Conservation (phyloP, 2,797 vertebrate genomes). For the Podarcis lilfordi region DNA sequence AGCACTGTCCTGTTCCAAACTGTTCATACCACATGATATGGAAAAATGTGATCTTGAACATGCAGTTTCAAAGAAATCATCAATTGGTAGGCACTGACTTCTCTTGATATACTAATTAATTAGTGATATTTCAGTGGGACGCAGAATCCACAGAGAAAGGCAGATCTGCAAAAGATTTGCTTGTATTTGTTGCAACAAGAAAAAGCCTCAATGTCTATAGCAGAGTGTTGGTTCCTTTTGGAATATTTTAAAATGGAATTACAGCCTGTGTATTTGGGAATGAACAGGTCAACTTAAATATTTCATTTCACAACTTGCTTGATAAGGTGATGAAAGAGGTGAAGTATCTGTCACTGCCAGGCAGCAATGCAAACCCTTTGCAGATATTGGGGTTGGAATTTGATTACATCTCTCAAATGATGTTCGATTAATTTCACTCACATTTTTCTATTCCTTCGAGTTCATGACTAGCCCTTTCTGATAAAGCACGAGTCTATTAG, state of each 20-base stretch:
- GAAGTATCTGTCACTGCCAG: background rate
- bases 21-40: background rate
- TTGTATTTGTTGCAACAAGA: background rate
- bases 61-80: background rate
- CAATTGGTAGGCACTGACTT: background rate
- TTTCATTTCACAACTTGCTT: slow-evolving; percentile 4
- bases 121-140: background rate
- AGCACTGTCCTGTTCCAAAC: background rate
- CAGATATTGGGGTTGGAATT: background rate
- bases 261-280: background rate
- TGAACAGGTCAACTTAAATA: background rate
- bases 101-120: background rate
- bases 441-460: background rate
- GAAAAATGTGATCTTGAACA: background rate
- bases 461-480: slow-evolving; percentile 20
- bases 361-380: background rate
- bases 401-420: slow-evolving; percentile 2
- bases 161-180: background rate
- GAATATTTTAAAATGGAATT: background rate
- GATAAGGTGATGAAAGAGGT: background rate
- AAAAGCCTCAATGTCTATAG: background rate
- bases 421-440: slow-evolving; percentile 13
- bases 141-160: background rate
- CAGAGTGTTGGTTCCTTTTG: background rate
- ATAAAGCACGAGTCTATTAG: background rate